phyloP scores from a whole-genome alignment of 2,797 vertebrate genomes.

The Scleropages formosus region DNA sequence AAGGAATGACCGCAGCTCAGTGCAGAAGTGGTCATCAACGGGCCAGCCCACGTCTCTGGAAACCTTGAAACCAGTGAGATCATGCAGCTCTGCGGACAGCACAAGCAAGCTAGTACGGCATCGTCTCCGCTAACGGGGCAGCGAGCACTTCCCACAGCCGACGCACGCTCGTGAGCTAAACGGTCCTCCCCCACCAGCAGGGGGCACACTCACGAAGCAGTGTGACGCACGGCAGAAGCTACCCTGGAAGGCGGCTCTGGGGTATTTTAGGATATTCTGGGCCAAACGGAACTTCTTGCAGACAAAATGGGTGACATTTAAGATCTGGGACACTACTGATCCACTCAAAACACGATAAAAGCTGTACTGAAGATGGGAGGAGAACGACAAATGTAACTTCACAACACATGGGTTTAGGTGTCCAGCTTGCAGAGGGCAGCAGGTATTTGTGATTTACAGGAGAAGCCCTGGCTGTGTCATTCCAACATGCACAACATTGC shows the following conservation, averaged over 20 bases:
- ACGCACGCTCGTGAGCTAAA: background rate
- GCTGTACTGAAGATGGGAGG: background rate
- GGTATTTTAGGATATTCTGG: constrained; percentile 1
- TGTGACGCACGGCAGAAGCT: background rate
- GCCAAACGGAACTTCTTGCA: background rate
- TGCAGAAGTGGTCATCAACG: background rate
- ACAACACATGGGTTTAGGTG: too few species aligned
- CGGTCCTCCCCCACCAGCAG: background rate
- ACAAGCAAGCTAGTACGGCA: background rate
- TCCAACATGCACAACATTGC: constrained; percentile 40
- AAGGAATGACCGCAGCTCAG: constrained; percentile 3
- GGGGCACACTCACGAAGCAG: background rate
- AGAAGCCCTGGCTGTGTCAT: background rate
- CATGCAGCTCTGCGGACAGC: background rate
- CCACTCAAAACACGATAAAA: background rate
- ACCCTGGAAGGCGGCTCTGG: constrained; percentile 6
- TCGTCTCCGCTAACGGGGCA: background rate
- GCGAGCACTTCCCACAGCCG: background rate
- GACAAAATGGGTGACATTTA: background rate
- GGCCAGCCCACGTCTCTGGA: background rate
- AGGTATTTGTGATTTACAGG: background rate
- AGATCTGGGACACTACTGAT: background rate
- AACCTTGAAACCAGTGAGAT: background rate
- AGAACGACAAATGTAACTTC: too few species aligned
- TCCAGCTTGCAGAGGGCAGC: background rate